Conservation (phyloP, 1,140 invertebrate genomes). For the Procambarus virginalis region DNA sequence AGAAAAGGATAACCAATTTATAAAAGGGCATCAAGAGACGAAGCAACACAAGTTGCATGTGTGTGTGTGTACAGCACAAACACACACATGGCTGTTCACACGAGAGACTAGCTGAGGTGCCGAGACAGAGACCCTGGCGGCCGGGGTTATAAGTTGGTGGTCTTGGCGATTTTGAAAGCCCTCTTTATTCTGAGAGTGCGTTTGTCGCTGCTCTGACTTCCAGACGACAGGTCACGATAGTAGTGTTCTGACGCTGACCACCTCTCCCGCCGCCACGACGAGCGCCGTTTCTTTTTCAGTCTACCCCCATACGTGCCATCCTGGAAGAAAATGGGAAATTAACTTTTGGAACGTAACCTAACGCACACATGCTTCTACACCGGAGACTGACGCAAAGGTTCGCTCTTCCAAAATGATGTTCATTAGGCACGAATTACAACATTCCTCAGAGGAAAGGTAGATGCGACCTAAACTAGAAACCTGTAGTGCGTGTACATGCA, state of each 20-base stretch:
- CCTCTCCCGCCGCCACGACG: constrained; percentile 58
- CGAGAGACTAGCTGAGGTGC: not conserved
- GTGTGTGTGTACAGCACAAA: no score
- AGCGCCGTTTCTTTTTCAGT: constrained; percentile 60
- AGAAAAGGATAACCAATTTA: no score
- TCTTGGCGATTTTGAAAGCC: constrained; percentile 24
- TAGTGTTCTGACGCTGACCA: constrained; percentile 47
- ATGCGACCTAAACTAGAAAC: no score
- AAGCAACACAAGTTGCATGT: not conserved
- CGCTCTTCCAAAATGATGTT: no score
- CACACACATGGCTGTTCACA: no score
- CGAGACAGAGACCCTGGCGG: constrained; percentile 26
- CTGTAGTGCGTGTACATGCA: no score
- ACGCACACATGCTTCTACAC: no score
- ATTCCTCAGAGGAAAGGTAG: no score
- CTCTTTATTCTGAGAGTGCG: constrained; percentile 19
- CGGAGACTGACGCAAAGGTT: no score
- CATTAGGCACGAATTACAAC: no score
- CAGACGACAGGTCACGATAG: constrained; percentile 26
- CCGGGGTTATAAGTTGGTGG: constrained; percentile 32
- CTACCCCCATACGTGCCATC: constrained; percentile 69
- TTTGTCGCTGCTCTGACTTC: not conserved
- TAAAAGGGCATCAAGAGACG: not conserved
- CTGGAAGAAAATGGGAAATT: constrained; percentile 33
- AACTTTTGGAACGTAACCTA: no score